A percentile compares a stretch with the other conserved stretches of the same genome.
phyloP scores from a whole-genome alignment of 2,113 vertebrate species.

The Sorex fumeus region DNA sequence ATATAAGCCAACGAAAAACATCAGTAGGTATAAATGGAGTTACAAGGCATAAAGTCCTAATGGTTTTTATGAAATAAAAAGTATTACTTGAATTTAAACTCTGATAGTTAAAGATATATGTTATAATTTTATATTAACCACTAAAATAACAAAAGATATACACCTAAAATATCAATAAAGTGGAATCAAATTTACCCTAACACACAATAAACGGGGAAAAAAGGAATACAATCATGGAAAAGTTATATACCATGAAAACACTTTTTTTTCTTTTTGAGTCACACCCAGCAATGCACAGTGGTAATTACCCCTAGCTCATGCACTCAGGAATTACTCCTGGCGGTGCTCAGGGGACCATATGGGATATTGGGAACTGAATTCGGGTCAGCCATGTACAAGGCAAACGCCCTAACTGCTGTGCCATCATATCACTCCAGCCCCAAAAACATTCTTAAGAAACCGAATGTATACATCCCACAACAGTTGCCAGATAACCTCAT shows the following conservation, averaged over 20 bases:
- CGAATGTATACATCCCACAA: no score
- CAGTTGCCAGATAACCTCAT: no score
- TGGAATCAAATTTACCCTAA: not conserved
- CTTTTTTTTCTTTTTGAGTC: no score
- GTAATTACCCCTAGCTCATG: no score
- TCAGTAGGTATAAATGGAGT: not conserved
- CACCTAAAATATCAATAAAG: not conserved
- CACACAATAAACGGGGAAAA: not conserved
- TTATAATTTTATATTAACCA: not conserved
- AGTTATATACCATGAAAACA: not conserved
- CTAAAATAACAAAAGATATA: constrained; percentile 29
- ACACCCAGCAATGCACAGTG: no score
- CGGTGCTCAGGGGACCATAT: no score
- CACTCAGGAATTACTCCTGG: no score
- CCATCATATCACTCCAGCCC: no score
- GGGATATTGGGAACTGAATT: no score
- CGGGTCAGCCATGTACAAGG: no score
- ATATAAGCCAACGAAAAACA: constrained; percentile 39
- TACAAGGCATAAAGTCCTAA: not conserved
- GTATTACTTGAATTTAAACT: constrained; percentile 43
- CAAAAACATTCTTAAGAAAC: no score
- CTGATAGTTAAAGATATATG: not conserved
- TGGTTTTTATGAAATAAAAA: constrained; percentile 20
- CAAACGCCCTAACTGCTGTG: no score
- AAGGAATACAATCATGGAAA: not conserved